Evolutionary conservation across 2,888 invertebrate species (phyloP).

Genomic region (Ennomos fuscantarius): DNA sequence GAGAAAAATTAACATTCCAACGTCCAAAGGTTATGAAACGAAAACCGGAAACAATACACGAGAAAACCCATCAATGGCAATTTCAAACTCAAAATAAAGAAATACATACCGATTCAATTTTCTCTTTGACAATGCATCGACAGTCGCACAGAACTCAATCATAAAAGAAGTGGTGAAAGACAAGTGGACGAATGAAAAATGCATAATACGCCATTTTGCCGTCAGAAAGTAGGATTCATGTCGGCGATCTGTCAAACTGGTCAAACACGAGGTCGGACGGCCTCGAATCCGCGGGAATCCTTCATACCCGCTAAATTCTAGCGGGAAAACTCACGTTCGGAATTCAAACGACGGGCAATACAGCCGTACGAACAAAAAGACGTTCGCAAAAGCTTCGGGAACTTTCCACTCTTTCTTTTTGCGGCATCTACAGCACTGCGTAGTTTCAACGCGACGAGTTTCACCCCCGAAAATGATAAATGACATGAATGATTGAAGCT

Average conservation of each 20-base stretch:
- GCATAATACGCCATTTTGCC: conserved; percentile 81
- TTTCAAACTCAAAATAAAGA: conserved; percentile 63
- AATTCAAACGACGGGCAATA: conserved; percentile 62
- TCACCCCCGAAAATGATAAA: conserved; percentile 80
- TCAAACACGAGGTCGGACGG: conserved; percentile 70
- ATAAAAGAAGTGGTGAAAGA: conserved; percentile 83
- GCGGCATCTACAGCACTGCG: conserved; percentile 72
- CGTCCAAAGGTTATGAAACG: conserved; percentile 43
- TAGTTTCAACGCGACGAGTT: conserved; percentile 75
- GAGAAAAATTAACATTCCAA: conserved; percentile 42
- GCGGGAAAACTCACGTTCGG: conserved; percentile 59
- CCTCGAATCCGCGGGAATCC: conserved; percentile 24
- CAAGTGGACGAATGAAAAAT: conserved; percentile 78
- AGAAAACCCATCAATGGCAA: conserved; percentile 47
- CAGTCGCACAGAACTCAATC: conserved; percentile 61
- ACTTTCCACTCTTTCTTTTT: conserved; percentile 71
- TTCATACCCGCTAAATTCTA: conserved; percentile 52
- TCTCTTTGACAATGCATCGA: conserved; percentile 68
- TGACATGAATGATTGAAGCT: conserved; percentile 80
- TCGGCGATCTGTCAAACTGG: conserved; percentile 83
- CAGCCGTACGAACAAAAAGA: conserved; percentile 78
- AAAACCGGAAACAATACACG: conserved; percentile 40
- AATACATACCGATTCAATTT: conserved; percentile 64
- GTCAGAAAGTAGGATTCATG: conserved; percentile 79
- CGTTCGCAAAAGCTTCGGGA: conserved; percentile 71